Conservation (phyloP, 2,113 vertebrate species). For the Xiphophorus hellerii region DNA sequence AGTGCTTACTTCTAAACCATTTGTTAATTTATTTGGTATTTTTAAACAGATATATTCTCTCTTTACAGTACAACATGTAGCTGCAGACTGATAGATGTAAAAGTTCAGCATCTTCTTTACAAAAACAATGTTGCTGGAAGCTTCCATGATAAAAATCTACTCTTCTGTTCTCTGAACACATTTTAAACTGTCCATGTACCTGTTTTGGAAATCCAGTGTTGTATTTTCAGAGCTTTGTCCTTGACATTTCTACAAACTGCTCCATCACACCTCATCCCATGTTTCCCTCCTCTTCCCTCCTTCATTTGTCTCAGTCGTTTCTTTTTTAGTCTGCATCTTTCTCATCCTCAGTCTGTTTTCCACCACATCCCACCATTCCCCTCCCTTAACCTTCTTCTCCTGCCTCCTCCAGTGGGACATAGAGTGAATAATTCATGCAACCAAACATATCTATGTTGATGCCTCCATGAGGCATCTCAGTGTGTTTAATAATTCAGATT, state of each 20-base stretch:
- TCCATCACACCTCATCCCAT: background rate
- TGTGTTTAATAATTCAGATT: constrained; percentile 62
- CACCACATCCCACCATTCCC: background rate
- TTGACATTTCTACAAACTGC: constrained; percentile 3
- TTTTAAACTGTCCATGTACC: background rate
- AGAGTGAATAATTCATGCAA: constrained; percentile 66
- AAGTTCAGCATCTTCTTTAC: background rate
- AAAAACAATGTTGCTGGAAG: background rate
- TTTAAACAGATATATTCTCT: background rate
- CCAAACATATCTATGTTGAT: constrained; percentile 58
- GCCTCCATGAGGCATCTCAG: constrained; percentile 30
- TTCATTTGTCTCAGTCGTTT: background rate
- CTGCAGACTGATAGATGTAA: background rate
- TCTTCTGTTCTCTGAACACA: background rate
- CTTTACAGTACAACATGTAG: background rate
- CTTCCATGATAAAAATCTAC: background rate
- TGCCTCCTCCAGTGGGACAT: constrained; percentile 17
- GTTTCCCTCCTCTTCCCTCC: background rate
- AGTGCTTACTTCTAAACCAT: background rate
- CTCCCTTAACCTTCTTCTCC: constrained; percentile 7
- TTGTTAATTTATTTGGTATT: background rate
- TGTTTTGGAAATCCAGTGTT: background rate
- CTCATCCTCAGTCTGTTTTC: background rate
- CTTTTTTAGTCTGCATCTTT: constrained; percentile 18
- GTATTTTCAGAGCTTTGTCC: constrained; percentile 9